These are phyloP conservation scores for Leptopilina syphax DNA, from an alignment of 2,888 invertebrate species.

Conservation along the genomic window DNA sequence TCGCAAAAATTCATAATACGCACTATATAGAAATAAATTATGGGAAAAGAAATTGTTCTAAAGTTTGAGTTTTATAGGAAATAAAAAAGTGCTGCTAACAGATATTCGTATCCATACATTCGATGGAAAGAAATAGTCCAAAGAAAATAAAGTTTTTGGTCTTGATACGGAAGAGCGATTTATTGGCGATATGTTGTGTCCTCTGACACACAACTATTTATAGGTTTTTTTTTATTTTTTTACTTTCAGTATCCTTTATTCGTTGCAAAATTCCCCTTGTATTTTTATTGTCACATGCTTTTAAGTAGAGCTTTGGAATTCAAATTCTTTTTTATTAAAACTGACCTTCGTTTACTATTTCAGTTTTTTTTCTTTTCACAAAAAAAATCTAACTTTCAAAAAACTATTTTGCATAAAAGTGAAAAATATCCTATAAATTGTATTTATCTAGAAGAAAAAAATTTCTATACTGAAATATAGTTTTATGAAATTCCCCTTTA, in stretches of 20 bases:
- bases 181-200: slow-evolving; percentile 20
- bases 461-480: no score
- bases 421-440: no score
- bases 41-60: not conserved
- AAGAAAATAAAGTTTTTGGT: slow-evolving; percentile 19
- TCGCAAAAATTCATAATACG: not conserved
- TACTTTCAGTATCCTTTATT: not conserved
- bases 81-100: not conserved
- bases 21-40: not conserved
- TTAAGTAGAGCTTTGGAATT: slow-evolving; percentile 7
- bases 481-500: no score
- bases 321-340: not conserved
- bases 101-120: slow-evolving; percentile 5
- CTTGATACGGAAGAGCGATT: slow-evolving; percentile 24
- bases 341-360: not conserved
- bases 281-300: not conserved
- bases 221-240: not conserved
- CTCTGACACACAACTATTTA: slow-evolving; percentile 5
- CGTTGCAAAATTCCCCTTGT: not conserved
- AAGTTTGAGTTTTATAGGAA: not conserved
- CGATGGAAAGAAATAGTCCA: slow-evolving; percentile 23
- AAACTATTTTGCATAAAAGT: no score
- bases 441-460: no score
- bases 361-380: not conserved
- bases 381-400: not conserved